These are phyloP conservation scores for Microctenopoma lineatum DNA, from an alignment of 2,797 vertebrate species.

Conservation along the genomic window DNA sequence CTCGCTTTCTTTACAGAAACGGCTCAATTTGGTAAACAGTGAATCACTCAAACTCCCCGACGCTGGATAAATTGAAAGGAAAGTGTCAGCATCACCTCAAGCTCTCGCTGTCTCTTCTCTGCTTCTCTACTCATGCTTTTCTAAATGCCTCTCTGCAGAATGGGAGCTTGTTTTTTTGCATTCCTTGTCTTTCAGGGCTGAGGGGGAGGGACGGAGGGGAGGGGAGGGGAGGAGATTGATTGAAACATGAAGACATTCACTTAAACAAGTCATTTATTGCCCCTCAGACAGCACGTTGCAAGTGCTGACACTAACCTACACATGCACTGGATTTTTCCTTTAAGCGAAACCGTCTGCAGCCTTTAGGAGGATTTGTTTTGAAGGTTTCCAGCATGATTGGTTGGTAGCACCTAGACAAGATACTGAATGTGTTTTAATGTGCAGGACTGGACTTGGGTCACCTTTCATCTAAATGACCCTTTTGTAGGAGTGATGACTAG, in stretches of 20 bases:
- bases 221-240: conserved; percentile 68
- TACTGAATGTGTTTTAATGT: conserved; percentile 6
- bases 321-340: conserved; percentile 32
- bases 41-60: conserved; percentile 68
- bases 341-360: conserved; percentile 32
- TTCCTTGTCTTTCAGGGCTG: conserved; percentile 59
- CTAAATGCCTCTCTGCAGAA: conserved; percentile 64
- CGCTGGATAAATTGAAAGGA: conserved; percentile 72
- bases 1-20: conserved; percentile 59
- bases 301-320: conserved; percentile 32
- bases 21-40: conserved; percentile 77
- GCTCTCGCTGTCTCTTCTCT: conserved; percentile 53
- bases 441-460: conserved; percentile 14
- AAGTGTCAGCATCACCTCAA: conserved; percentile 69
- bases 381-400: conserved; percentile 1
- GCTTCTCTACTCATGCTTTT: conserved; percentile 61
- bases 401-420: conserved; percentile 4
- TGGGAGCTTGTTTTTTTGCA: conserved; percentile 56
- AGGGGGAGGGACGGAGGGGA: conserved; percentile 25
- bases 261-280: conserved; percentile 76
- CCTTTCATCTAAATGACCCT: neutral
- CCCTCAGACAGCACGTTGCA: conserved; percentile 40
- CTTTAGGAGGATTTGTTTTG: conserved; percentile 18
- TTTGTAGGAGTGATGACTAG: neutral
- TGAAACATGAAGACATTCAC: conserved; percentile 75